These are phyloP conservation scores for Tangara arthus DNA, from an alignment of 2,797 vertebrate species.

Conservation along the genomic window DNA sequence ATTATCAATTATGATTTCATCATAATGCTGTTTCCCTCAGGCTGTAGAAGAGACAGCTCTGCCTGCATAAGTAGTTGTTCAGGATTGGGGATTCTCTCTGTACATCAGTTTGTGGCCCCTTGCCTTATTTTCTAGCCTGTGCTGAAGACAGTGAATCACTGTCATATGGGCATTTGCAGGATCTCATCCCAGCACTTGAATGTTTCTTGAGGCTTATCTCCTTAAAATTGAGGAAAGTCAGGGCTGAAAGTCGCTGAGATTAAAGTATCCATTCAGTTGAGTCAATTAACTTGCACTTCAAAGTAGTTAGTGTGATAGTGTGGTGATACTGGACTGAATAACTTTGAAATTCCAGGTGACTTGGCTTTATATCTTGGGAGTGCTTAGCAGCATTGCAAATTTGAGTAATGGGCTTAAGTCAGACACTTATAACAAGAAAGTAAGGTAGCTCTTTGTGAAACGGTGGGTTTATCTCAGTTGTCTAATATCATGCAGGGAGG, in stretches of 20 bases:
- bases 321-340: not conserved
- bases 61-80: not conserved
- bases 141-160: not conserved
- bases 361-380: not conserved
- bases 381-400: not conserved
- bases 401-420: not conserved
- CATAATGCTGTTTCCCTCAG: not conserved
- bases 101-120: not conserved
- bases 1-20: not conserved
- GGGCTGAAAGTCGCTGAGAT: not conserved
- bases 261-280: not conserved
- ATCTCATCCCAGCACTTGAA: not conserved
- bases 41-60: not conserved
- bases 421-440: not conserved
- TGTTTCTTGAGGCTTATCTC: not conserved
- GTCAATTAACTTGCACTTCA: not conserved
- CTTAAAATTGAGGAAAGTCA: not conserved
- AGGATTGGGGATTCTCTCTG: not conserved
- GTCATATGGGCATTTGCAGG: not conserved
- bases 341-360: not conserved
- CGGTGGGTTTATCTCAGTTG: not conserved
- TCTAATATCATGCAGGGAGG: not conserved
- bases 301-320: not conserved
- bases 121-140: not conserved
- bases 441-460: not conserved